Base-by-base conservation (phyloP, 2,113 vertebrate species). In the Xyrauchen texanus region DNA sequence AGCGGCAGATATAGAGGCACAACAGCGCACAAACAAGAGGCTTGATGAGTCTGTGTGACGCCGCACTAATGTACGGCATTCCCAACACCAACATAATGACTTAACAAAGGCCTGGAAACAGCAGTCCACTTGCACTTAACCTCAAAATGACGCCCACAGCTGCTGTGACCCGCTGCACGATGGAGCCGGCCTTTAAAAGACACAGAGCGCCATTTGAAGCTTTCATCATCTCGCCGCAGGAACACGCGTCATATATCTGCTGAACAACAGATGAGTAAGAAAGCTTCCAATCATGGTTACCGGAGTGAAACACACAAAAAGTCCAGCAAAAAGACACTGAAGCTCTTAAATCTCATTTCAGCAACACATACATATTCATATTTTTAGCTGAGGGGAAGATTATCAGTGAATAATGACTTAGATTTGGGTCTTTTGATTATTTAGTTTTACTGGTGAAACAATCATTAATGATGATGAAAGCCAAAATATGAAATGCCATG, bases 71-170 rank as follows among this genome's bases (percentile, higher is more conserved):
- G 69, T 55, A 68, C 42, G 49, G 12, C 13, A 69, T 78, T 78
- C 62, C 58, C 78, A 76, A 82, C 9, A 49, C 12, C 49, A 47
- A 57, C 49, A 65, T 78, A 78, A 74, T 46, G 55, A 71, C 75
- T 81, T 42, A 42, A 67, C 67, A 66, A 77, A 77, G 13, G 66
- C 49, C 61, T 8, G 15, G 21, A 15, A 65, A 45, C 58, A 76
- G 66, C 60, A 46, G 55, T 68, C 10, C 4, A 13, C 49, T 61
- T 16, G 21, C 21, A 34, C 21, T 42, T 8, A 34, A 81, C n/a
- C 53, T 66, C 72, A 49, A 76, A 70, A 70, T 7, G 73, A 70
- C n/a, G 21, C 42, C 12, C 13, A 34, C 13, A 42, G 42, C 65
- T 42, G 55, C 34, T 12, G 7, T 66, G 55, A 75, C 53, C 21